Percentiles rank a stretch among this genome's conserved stretches.
These are phyloP conservation scores for Circaetus gallicus DNA, from an alignment of 2,113 vertebrate species.

Conservation along the genomic window DNA sequence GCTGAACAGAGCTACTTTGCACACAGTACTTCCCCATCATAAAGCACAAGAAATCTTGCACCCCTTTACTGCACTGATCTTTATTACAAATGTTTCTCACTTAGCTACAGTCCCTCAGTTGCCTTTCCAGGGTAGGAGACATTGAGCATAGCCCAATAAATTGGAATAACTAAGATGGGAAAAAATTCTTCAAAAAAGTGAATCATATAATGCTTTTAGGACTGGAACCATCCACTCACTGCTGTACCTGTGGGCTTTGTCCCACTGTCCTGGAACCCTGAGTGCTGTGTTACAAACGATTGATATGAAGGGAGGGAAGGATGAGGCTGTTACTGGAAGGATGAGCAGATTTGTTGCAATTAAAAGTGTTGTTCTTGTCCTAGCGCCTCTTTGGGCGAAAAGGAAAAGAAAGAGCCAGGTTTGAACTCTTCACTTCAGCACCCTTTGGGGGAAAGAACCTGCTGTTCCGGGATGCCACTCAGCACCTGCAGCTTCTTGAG, in stretches of 20 bases:
- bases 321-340: not conserved
- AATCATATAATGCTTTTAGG: not conserved
- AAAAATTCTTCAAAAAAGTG: not conserved
- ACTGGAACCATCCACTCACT: not conserved
- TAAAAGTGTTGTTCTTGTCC: not conserved
- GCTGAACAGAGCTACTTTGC: not conserved
- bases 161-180: not conserved
- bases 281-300: not conserved
- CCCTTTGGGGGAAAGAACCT: constrained; percentile 78
- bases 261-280: not conserved
- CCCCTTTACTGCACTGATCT: not conserved
- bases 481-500: constrained; percentile 72
- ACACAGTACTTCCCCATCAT: not conserved
- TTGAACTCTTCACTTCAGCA: constrained; percentile 83
- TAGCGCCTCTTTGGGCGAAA: constrained; percentile 81
- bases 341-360: not conserved
- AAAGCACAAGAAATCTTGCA: not conserved
- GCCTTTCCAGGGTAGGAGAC: not conserved
- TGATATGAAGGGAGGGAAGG: not conserved
- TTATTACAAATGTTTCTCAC: not conserved
- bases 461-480: constrained; percentile 82
- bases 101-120: not conserved
- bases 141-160: not conserved
- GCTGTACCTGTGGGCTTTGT: not conserved
- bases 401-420: constrained; percentile 75